Percentiles rank a stretch among this genome's conserved stretches.
These are phyloP conservation scores for Meriones psammophilus DNA, from an alignment of 2,797 vertebrate species.

Conservation along the genomic window DNA sequence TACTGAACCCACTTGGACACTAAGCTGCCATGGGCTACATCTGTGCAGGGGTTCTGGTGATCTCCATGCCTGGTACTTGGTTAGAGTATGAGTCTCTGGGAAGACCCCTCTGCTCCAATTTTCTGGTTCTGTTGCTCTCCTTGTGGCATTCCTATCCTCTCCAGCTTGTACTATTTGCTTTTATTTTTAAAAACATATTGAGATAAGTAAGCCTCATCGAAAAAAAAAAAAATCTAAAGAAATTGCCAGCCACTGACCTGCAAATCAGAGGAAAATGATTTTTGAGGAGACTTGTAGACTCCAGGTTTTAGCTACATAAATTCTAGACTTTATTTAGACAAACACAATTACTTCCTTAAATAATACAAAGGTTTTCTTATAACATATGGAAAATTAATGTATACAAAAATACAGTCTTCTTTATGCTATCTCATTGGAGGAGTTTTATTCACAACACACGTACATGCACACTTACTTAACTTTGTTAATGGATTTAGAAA, in stretches of 20 bases:
- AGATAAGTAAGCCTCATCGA: conserved; percentile 6
- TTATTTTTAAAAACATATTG: neutral
- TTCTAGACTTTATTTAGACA: neutral
- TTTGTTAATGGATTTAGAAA: neutral
- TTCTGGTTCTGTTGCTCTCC: no score
- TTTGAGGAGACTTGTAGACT: neutral
- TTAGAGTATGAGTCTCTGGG: no score
- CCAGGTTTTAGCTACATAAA: neutral
- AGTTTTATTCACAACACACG: neutral
- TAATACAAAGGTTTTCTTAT: neutral
- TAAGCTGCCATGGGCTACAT: no score
- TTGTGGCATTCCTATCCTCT: no score
- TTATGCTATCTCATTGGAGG: neutral
- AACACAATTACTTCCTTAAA: neutral
- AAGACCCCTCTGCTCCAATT: no score
- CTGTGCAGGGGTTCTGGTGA: no score
- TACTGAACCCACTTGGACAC: no score
- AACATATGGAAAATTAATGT: neutral
- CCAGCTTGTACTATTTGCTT: no score
- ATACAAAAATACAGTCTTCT: neutral
- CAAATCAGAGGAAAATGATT: neutral
- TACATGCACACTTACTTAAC: neutral
- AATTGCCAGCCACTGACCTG: neutral
- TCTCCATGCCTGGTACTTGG: no score
- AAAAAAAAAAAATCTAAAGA: neutral